phyloP scores from a whole-genome alignment of 64 coral and sea anemone species.

The Acropora tenuis region DNA sequence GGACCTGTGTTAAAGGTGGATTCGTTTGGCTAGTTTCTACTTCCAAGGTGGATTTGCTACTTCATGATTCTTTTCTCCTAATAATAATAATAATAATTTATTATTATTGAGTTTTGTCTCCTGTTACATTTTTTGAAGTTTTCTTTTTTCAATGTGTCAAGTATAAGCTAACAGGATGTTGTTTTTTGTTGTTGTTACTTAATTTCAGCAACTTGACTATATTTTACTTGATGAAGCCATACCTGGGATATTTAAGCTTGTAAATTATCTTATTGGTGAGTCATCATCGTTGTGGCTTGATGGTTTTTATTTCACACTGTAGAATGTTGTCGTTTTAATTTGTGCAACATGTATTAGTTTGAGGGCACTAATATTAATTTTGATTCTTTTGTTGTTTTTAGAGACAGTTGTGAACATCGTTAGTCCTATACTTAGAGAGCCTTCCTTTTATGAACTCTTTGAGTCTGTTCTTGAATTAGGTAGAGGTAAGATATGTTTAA shows the following conservation, averaged over 20 bases:
- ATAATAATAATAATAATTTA: no score
- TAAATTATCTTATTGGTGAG: conserved; percentile 51
- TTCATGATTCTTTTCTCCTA: no score
- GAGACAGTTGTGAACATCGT: conserved; percentile 22
- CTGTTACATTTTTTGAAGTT: no score
- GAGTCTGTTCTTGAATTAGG: background rate
- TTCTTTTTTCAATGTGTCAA: no score
- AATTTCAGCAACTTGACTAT: conserved; percentile 48
- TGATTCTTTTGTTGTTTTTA: conserved; percentile 6
- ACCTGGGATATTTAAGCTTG: background rate
- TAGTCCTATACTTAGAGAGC: conserved; percentile 26
- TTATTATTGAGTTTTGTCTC: no score
- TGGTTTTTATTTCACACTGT: background rate
- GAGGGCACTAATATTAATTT: no score
- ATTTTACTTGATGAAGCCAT: conserved; percentile 35
- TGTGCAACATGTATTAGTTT: no score
- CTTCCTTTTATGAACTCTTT: conserved; percentile 32
- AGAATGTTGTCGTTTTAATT: background rate
- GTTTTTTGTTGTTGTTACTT: background rate
- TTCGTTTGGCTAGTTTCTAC: no score
- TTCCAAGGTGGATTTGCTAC: no score
- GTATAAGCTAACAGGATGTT: no score
- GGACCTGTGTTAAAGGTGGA: no score
- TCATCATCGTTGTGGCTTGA: background rate
- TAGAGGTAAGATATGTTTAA: background rate